Percentiles rank a stretch among this genome's conserved stretches.
Evolutionary conservation across 1,140 invertebrate genomes (phyloP).

Genomic region (Maconellicoccus hirsutus): DNA sequence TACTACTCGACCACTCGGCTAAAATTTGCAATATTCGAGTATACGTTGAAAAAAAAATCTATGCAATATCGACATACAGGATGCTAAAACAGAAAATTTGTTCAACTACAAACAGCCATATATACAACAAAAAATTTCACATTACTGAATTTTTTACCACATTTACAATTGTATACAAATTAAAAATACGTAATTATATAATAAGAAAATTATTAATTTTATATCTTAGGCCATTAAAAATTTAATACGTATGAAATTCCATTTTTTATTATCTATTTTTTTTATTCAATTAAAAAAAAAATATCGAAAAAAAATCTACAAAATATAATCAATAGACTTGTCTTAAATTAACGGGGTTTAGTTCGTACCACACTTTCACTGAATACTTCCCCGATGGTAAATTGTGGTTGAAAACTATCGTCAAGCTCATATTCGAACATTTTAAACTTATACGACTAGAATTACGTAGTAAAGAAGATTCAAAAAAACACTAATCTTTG

Average conservation of each 20-base stretch:
- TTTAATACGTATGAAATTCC: neutral
- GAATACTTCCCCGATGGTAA: neutral
- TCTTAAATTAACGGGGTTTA: too few relatives aligned
- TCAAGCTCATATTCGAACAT: neutral
- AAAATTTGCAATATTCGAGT: too few relatives aligned
- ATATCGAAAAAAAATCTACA: neutral
- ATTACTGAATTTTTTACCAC: neutral
- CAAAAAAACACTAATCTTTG: too few relatives aligned
- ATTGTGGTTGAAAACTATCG: neutral
- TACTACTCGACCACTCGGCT: neutral
- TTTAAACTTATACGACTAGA: neutral
- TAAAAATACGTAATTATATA: conserved; percentile 1
- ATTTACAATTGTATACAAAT: neutral
- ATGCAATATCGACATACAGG: too few relatives aligned
- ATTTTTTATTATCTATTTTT: neutral
- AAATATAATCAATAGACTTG: neutral
- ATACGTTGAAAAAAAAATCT: too few relatives aligned
- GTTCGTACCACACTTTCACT: too few relatives aligned
- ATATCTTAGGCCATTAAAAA: conserved; percentile 3
- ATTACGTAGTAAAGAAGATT: too few relatives aligned
- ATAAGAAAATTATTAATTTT: neutral
- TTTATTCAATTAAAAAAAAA: neutral
- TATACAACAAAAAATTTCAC: neutral
- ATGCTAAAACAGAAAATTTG: neutral
- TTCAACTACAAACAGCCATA: neutral